phyloP scores from a whole-genome alignment of 2,113 vertebrate species.

The Laterallus jamaicensis region DNA sequence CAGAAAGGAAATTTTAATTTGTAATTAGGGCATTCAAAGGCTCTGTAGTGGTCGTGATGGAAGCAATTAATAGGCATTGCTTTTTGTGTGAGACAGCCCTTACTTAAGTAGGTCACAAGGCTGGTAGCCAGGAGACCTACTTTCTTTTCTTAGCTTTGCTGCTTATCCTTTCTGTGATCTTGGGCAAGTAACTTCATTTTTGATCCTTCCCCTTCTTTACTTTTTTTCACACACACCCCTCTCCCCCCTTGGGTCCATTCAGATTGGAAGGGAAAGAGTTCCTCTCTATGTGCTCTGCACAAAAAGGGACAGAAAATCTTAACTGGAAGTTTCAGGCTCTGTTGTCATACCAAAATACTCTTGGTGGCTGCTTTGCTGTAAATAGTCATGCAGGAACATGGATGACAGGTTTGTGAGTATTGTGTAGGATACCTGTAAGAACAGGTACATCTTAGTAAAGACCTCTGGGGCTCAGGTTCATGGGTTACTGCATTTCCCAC shows the following conservation, averaged over 20 bases:
- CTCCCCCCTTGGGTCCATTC: not conserved
- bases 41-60: not conserved
- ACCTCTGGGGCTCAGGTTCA: not conserved
- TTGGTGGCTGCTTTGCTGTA: not conserved
- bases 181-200: not conserved
- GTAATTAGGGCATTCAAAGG: slow-evolving; percentile 4
- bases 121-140: slow-evolving; percentile 16
- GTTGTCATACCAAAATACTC: not conserved
- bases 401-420: not conserved
- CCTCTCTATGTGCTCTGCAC: not conserved
- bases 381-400: not conserved
- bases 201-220: not conserved
- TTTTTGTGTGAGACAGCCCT: not conserved
- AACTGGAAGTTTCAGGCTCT: not conserved
- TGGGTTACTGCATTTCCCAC: not conserved
- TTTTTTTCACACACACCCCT: not conserved
- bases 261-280: not conserved
- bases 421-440: not conserved
- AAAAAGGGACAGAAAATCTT: not conserved
- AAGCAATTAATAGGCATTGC: slow-evolving; percentile 11
- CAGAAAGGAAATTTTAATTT: not conserved
- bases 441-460: not conserved
- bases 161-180: not conserved
- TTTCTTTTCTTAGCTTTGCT: not conserved
- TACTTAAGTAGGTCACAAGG: not conserved